Evolutionary conservation across 2,797 vertebrate genomes (phyloP).

Genomic region (Crypturellus tataupa): DNA sequence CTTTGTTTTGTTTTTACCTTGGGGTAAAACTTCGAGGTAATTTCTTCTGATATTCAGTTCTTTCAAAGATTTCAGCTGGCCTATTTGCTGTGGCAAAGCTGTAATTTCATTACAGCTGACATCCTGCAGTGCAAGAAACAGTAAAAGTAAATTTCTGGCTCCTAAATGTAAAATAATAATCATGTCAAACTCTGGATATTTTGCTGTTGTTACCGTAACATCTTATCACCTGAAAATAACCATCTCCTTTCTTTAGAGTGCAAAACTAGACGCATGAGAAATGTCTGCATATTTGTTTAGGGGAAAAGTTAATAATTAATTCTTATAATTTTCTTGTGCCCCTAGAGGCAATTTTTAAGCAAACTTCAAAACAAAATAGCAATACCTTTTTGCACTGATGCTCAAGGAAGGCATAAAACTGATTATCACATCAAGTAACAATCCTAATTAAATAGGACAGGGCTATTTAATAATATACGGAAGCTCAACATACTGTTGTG

Average conservation of each 20-base stretch:
- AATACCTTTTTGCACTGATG: background rate
- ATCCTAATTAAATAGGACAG: background rate
- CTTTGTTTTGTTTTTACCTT: constrained; percentile 82
- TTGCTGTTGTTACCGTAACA: background rate
- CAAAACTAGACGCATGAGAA: background rate
- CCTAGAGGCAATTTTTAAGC: background rate
- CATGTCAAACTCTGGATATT: background rate
- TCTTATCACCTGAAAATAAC: background rate
- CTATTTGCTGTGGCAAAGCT: constrained; percentile 90
- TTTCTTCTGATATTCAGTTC: constrained; percentile 94
- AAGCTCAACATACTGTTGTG: background rate
- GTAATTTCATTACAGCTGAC: constrained; percentile 97
- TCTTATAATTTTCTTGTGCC: background rate
- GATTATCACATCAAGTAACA: background rate
- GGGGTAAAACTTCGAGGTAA: constrained; percentile 92
- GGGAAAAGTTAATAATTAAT: background rate
- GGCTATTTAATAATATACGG: background rate
- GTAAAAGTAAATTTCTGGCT: constrained; percentile 3
- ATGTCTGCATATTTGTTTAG: background rate
- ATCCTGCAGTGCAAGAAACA: constrained; percentile 83
- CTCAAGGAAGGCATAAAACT: background rate
- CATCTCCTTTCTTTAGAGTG: background rate
- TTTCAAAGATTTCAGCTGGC: constrained; percentile 87
- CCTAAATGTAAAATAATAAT: background rate
- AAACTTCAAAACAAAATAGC: background rate